These are phyloP conservation scores for Sceliomorpha sp. DNA, from an alignment of 2,888 invertebrate genomes.

Conservation along the genomic window DNA sequence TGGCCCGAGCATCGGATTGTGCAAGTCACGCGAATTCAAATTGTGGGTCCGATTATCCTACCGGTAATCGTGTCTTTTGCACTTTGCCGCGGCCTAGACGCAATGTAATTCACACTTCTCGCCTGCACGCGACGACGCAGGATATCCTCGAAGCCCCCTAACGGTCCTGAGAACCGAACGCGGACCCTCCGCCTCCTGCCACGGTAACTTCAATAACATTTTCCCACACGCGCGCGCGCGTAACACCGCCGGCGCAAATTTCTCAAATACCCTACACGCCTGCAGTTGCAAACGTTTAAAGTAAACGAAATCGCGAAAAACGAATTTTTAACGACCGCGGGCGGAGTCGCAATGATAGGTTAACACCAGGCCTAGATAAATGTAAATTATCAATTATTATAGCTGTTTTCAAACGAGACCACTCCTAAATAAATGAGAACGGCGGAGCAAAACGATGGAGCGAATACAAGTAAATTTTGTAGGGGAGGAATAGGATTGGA, in stretches of 20 bases:
- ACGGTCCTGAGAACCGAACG: conserved; percentile 66
- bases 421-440: no score
- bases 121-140: conserved; percentile 72
- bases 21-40: conserved; percentile 41
- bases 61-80: conserved; percentile 64
- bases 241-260: conserved; percentile 22
- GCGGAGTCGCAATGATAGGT: no score
- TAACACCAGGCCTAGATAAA: no score
- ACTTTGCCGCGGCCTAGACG: conserved; percentile 33
- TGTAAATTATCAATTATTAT: no score
- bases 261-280: no score
- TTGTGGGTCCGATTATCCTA: conserved; percentile 50
- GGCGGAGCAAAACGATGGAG: no score
- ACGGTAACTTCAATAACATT: conserved; percentile 68
- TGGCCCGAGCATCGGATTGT: conserved; percentile 7
- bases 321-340: no score
- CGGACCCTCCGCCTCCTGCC: conserved; percentile 54
- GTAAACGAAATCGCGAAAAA: no score
- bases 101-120: conserved; percentile 70
- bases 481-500: no score
- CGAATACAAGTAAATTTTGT: no score
- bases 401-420: no score
- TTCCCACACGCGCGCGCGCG: conserved; percentile 67
- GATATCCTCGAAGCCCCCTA: conserved; percentile 78
- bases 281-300: no score